phyloP scores from a whole-genome alignment of 1,140 invertebrate genomes.

The Uloborus diversus region DNA sequence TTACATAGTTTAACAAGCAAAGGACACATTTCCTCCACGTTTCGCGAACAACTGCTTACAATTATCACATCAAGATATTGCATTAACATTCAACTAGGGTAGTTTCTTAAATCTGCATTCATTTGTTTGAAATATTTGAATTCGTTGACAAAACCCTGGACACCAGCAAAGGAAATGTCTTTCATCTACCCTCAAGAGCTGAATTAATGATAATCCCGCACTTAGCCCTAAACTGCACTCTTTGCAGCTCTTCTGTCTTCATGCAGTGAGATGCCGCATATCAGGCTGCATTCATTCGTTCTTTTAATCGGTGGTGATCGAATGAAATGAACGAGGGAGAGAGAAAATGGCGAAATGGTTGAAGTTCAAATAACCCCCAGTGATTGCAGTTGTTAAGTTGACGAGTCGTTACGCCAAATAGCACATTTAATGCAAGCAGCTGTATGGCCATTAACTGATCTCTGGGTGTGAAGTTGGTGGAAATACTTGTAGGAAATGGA shows the following conservation, averaged over 20 bases:
- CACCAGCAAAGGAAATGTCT: too few species aligned
- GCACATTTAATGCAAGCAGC: slow-evolving; percentile 1
- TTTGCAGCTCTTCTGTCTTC: not conserved
- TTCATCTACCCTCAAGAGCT: not conserved
- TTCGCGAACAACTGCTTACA: too few species aligned
- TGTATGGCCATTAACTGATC: not conserved
- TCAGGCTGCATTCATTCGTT: not conserved
- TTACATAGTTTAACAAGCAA: too few species aligned
- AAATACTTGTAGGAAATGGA: too few species aligned
- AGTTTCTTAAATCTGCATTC: too few species aligned
- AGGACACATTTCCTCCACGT: too few species aligned
- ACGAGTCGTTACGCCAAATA: not conserved
- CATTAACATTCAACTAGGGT: too few species aligned
- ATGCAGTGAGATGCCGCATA: not conserved
- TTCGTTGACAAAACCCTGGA: too few species aligned
- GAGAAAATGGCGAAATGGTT: not conserved
- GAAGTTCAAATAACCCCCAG: not conserved
- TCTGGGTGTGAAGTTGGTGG: too few species aligned
- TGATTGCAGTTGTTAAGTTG: slow-evolving; percentile 15
- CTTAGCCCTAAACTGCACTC: not conserved
- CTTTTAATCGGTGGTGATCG: slow-evolving; percentile 7
- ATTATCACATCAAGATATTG: too few species aligned
- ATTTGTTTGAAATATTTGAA: too few species aligned
- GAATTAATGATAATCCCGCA: not conserved
- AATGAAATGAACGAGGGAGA: not conserved